Percentiles rank a stretch among this genome's conserved stretches.
phyloP scores from a whole-genome alignment of 2,113 vertebrate genomes.

The Oncorhynchus clarkii region DNA sequence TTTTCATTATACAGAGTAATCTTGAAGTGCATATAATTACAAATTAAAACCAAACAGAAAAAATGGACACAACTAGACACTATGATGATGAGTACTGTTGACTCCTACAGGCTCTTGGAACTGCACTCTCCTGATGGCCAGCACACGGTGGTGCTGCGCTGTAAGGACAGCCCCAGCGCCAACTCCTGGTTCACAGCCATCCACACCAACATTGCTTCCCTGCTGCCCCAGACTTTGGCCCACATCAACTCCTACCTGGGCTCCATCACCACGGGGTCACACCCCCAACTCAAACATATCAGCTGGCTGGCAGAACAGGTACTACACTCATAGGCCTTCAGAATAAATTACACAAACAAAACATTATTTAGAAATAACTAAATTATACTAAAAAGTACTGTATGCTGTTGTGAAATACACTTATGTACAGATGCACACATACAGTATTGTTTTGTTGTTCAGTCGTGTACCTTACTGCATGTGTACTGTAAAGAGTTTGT shows the following conservation, averaged over 20 bases:
- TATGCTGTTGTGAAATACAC: background rate
- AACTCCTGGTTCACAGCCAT: constrained; percentile 93
- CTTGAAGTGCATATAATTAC: too few species aligned
- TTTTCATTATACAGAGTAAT: too few species aligned
- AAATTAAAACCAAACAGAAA: too few species aligned
- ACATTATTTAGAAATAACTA: too few species aligned
- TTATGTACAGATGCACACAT: too few species aligned
- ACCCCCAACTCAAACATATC: constrained; percentile 88
- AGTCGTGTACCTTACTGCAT: too few species aligned
- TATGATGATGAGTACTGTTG: background rate
- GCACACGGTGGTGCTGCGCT: constrained; percentile 90
- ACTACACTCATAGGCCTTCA: constrained; percentile 10
- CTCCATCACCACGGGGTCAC: constrained; percentile 57
- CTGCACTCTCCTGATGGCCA: constrained; percentile 93
- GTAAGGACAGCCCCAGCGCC: constrained; percentile 85
- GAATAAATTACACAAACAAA: too few species aligned
- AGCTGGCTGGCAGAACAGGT: constrained; percentile 97
- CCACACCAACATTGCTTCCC: constrained; percentile 90
- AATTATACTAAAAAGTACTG: too few species aligned
- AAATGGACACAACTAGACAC: too few species aligned
- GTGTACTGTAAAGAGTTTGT: too few species aligned
- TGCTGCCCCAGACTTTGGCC: constrained; percentile 89
- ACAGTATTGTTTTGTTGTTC: too few species aligned
- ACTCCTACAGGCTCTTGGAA: constrained; percentile 83
- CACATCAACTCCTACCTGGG: constrained; percentile 89